These are phyloP conservation scores for Drosophila rellima DNA, from an alignment of 2,888 invertebrate species.

Conservation along the genomic window DNA sequence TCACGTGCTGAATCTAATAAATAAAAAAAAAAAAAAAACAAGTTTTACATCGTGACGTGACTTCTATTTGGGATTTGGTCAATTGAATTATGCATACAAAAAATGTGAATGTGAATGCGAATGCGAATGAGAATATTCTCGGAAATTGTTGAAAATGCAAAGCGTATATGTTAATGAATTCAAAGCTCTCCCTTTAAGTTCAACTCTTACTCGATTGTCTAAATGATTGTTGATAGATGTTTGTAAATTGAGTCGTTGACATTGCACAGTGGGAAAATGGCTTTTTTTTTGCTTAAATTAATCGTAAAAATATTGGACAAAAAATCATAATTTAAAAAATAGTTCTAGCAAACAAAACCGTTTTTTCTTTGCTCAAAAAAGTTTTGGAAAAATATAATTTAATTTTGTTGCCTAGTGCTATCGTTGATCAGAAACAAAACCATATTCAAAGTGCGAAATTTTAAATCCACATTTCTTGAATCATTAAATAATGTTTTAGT, in stretches of 20 bases:
- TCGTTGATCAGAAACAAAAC: no score
- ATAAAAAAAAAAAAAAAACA: conserved; percentile 37
- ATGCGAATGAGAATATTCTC: conserved; percentile 35
- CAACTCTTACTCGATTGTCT: conserved; percentile 10
- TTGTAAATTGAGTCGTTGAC: conserved; percentile 23
- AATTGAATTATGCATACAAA: conserved; percentile 22
- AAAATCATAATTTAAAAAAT: no score
- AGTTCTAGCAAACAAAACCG: no score
- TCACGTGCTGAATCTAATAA: conserved; percentile 29
- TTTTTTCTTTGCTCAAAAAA: no score
- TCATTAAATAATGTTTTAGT: no score
- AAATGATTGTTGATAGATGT: conserved; percentile 12
- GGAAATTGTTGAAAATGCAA: conserved; percentile 23
- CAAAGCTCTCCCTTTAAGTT: neutral
- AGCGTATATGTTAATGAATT: neutral
- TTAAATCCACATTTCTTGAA: no score
- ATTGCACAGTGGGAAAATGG: conserved; percentile 20
- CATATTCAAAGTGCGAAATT: no score
- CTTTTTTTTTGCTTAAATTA: no score
- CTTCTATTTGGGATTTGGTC: conserved; percentile 15
- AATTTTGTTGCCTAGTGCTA: no score
- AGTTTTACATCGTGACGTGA: conserved; percentile 38
- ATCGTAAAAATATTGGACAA: no score
- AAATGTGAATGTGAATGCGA: conserved; percentile 23
- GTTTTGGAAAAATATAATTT: no score